Conservation (phyloP, 2,113 vertebrate genomes). For the Leptocoma aspasia region DNA sequence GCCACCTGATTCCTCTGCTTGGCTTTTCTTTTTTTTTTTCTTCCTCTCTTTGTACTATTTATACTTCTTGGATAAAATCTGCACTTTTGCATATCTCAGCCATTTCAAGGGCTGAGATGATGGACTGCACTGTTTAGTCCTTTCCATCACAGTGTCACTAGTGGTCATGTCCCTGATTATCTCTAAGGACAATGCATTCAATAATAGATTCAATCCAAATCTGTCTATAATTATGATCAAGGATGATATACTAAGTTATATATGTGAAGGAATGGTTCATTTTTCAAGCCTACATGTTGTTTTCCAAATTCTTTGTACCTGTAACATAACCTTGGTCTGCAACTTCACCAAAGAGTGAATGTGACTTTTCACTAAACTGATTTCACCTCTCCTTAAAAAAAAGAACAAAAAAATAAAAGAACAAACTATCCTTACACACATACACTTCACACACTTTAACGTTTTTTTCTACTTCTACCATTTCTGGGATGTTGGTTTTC, state of each 20-base stretch:
- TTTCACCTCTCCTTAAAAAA: not conserved
- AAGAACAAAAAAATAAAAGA: not conserved
- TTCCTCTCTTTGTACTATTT: conserved; percentile 62
- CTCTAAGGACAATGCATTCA: conserved; percentile 65
- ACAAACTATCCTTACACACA: not conserved
- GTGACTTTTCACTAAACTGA: conserved; percentile 21
- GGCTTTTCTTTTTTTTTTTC: not conserved
- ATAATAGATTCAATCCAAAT: conserved; percentile 66
- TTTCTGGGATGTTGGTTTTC: not conserved
- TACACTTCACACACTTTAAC: not conserved
- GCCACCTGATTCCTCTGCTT: conserved; percentile 26
- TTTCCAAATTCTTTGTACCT: conserved; percentile 37
- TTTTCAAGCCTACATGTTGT: conserved; percentile 56
- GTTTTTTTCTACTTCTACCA: not conserved
- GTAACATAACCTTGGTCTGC: conserved; percentile 40
- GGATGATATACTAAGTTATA: conserved; percentile 50
- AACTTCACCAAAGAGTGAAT: conserved; percentile 34
- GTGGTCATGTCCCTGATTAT: conserved; percentile 69
- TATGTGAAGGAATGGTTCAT: conserved; percentile 49
- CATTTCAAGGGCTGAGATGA: conserved; percentile 64
- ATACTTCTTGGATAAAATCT: conserved; percentile 67
- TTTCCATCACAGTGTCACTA: conserved; percentile 61
- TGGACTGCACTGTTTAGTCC: conserved; percentile 47
- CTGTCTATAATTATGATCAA: conserved; percentile 69
- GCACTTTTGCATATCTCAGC: conserved; percentile 71